These are phyloP conservation scores for Myocastor coypus DNA, from an alignment of 2,113 vertebrate species.

Conservation along the genomic window DNA sequence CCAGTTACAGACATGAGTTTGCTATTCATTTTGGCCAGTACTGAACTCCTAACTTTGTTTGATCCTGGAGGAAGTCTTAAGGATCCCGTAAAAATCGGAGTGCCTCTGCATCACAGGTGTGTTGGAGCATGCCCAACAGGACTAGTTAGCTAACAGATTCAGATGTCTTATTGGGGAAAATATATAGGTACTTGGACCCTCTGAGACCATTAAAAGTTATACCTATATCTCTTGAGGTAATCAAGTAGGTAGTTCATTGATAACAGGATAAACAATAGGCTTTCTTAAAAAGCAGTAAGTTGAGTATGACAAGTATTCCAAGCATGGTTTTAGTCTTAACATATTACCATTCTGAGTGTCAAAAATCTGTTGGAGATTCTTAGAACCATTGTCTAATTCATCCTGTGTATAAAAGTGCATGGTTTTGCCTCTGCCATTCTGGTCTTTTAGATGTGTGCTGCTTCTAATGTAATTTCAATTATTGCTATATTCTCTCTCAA, in stretches of 20 bases:
- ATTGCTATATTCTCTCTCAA: too few relatives aligned
- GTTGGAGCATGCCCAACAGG: neutral
- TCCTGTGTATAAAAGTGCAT: too few relatives aligned
- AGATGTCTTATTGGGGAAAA: conserved; percentile 25
- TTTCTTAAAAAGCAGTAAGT: neutral
- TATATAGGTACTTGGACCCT: neutral
- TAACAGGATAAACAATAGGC: neutral
- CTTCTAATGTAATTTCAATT: too few relatives aligned
- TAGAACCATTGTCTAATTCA: too few relatives aligned
- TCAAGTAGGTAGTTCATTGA: neutral
- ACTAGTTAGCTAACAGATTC: conserved; percentile 1
- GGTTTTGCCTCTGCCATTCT: too few relatives aligned
- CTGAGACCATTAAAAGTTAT: neutral
- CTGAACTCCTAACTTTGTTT: conserved; percentile 44
- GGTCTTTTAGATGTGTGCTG: too few relatives aligned
- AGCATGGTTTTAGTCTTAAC: too few relatives aligned
- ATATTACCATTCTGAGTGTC: too few relatives aligned
- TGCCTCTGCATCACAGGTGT: neutral
- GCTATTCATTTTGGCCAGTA: neutral
- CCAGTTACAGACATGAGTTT: neutral
- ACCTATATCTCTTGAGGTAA: neutral
- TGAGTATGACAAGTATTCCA: neutral
- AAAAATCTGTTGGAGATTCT: too few relatives aligned
- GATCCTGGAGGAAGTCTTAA: conserved; percentile 35
- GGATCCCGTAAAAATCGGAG: neutral